Evolutionary conservation across 1,140 invertebrate species (phyloP).

Genomic region (Gonatopus flavifemur): DNA sequence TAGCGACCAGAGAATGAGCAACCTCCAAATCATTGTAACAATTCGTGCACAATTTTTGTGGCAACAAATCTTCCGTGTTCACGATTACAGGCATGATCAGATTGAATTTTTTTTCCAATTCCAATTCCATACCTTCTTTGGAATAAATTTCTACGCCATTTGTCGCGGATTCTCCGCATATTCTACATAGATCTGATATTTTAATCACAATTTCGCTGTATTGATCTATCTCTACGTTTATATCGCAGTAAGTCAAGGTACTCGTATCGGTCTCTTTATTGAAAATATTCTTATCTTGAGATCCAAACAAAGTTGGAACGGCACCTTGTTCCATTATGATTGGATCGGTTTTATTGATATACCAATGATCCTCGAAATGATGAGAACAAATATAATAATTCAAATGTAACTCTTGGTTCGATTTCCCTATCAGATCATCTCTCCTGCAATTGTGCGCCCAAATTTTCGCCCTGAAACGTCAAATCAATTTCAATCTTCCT

Average conservation of each 20-base stretch:
- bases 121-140: conserved; percentile 22
- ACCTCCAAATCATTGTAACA: conserved; percentile 41
- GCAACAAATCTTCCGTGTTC: conserved; percentile 28
- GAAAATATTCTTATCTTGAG: not conserved
- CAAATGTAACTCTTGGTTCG: conserved; percentile 29
- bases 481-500: not conserved
- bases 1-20: conserved; percentile 33
- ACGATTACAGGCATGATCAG: conserved; percentile 38
- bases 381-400: conserved; percentile 38
- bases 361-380: conserved; percentile 34
- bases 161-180: conserved; percentile 25
- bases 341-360: conserved; percentile 28
- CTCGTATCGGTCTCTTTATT: conserved; percentile 5
- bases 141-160: conserved; percentile 38
- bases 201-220: conserved; percentile 19
- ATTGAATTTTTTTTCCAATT: conserved; percentile 37
- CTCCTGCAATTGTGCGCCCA: conserved; percentile 35
- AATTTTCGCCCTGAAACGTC: conserved; percentile 25
- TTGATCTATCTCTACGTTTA: conserved; percentile 16
- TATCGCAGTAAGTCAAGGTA: conserved; percentile 15
- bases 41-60: conserved; percentile 37
- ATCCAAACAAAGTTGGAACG: conserved; percentile 28
- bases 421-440: conserved; percentile 28
- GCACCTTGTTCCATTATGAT: conserved; percentile 26
- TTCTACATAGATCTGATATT: conserved; percentile 25